Evolutionary conservation across 2,797 vertebrate genomes (phyloP).

Genomic region (Enteromius trimaculatus): DNA sequence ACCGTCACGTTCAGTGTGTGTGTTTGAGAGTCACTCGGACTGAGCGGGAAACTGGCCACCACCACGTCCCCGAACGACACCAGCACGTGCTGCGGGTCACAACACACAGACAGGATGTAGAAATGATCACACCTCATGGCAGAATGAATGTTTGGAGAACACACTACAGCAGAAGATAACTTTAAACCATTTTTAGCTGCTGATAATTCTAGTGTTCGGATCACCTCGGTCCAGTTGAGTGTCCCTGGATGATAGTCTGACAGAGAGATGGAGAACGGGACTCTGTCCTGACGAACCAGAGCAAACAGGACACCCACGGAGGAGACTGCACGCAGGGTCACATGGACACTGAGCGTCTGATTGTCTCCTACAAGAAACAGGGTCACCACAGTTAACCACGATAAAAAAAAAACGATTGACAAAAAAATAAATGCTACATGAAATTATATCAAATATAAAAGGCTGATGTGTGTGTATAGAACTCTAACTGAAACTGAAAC

Average conservation of each 20-base stretch:
- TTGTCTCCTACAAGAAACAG: slow-evolving; percentile 61
- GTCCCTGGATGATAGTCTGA: slow-evolving; percentile 87
- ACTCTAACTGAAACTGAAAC: no score
- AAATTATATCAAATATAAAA: no score
- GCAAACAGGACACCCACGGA: slow-evolving; percentile 89
- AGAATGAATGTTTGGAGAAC: no score
- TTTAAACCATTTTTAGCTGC: no score
- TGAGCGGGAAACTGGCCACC: slow-evolving; percentile 81
- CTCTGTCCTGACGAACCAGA: slow-evolving; percentile 81
- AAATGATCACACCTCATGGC: no score
- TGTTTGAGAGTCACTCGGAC: slow-evolving; percentile 83
- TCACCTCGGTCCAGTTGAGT: slow-evolving; percentile 87
- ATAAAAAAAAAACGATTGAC: no score
- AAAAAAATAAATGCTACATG: no score
- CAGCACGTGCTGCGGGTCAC: slow-evolving; percentile 81
- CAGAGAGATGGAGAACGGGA: slow-evolving; percentile 88
- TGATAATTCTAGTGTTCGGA: no score
- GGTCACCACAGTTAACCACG: no score
- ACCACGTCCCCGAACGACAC: slow-evolving; percentile 80
- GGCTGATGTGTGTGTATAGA: no score
- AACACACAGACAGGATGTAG: not conserved
- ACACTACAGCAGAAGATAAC: no score
- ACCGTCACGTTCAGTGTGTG: slow-evolving; percentile 83
- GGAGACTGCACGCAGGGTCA: slow-evolving; percentile 84
- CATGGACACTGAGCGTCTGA: slow-evolving; percentile 82